These are phyloP conservation scores for Phrynocephalus versicolor DNA, from an alignment of 2,113 vertebrate species.

Conservation along the genomic window DNA sequence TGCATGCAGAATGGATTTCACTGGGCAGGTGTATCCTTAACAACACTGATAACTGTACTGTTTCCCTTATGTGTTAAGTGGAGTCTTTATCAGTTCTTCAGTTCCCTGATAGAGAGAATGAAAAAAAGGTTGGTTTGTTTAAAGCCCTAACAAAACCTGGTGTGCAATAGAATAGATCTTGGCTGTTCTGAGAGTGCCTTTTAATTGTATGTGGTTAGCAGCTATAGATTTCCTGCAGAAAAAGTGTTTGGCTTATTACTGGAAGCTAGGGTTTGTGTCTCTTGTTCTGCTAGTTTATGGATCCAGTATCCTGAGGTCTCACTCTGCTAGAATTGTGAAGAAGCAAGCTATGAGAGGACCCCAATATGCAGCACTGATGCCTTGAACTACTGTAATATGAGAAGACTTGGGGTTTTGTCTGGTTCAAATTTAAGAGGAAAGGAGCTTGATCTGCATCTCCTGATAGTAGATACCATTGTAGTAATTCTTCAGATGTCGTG, in stretches of 20 bases:
- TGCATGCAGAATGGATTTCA: conserved; percentile 56
- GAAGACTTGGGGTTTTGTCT: background rate
- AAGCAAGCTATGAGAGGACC: background rate
- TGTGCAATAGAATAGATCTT: conserved; percentile 31
- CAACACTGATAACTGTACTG: conserved; percentile 47
- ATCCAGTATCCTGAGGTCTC: background rate
- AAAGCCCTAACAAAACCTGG: conserved; percentile 46
- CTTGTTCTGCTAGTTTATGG: background rate
- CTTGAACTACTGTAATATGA: background rate
- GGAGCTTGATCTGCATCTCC: background rate
- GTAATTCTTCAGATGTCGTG: background rate
- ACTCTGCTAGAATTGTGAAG: conserved; percentile 5
- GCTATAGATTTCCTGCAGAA: background rate
- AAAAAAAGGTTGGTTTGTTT: conserved; percentile 50
- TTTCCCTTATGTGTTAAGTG: conserved; percentile 45
- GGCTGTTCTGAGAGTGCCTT: conserved; percentile 25
- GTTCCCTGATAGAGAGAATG: conserved; percentile 38
- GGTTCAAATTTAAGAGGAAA: background rate
- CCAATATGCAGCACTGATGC: background rate
- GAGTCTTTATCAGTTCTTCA: conserved; percentile 55
- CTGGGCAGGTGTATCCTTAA: conserved; percentile 59
- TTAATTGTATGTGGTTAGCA: background rate
- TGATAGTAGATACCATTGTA: background rate
- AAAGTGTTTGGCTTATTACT: background rate
- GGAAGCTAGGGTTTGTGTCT: background rate